A percentile compares a stretch with the other conserved stretches of the same genome.
Evolutionary conservation across 2,113 vertebrate genomes (phyloP).

Genomic region (Dissostichus mawsoni): DNA sequence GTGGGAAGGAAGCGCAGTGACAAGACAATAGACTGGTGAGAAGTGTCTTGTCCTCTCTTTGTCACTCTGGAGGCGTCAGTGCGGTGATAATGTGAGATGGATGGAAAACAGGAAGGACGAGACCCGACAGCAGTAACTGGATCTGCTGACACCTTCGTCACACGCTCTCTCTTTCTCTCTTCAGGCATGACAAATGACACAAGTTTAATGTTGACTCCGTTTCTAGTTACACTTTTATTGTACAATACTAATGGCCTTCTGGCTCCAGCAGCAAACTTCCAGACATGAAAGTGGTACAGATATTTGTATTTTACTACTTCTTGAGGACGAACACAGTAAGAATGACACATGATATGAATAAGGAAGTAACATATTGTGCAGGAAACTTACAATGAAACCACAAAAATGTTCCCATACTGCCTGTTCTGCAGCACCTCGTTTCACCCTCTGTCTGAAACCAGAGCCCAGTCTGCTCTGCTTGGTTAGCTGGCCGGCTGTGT

Average conservation of each 20-base stretch:
- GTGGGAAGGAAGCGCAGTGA: conserved; percentile 55
- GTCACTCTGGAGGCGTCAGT: conserved; percentile 29
- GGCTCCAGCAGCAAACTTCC: too few species aligned
- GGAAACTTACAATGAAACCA: too few species aligned
- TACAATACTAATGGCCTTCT: neutral
- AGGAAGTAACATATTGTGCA: too few species aligned
- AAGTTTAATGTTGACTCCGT: neutral
- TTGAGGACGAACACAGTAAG: too few species aligned
- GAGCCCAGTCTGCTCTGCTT: too few species aligned
- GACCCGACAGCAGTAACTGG: neutral
- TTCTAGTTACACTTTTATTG: neutral
- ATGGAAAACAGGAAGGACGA: conserved; percentile 58
- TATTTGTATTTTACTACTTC: too few species aligned
- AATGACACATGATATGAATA: too few species aligned
- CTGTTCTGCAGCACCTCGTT: too few species aligned
- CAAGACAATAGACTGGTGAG: conserved; percentile 52
- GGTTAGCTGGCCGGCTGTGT: too few species aligned
- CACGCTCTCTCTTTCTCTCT: neutral
- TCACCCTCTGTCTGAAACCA: too few species aligned
- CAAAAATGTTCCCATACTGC: too few species aligned
- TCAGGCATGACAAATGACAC: neutral
- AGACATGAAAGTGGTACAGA: too few species aligned
- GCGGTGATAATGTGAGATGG: conserved; percentile 44
- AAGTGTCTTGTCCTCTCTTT: conserved; percentile 45
- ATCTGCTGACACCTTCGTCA: conserved; percentile 31